These are phyloP conservation scores for Myotis myotis DNA, from an alignment of 2,797 vertebrate species.

Conservation along the genomic window DNA sequence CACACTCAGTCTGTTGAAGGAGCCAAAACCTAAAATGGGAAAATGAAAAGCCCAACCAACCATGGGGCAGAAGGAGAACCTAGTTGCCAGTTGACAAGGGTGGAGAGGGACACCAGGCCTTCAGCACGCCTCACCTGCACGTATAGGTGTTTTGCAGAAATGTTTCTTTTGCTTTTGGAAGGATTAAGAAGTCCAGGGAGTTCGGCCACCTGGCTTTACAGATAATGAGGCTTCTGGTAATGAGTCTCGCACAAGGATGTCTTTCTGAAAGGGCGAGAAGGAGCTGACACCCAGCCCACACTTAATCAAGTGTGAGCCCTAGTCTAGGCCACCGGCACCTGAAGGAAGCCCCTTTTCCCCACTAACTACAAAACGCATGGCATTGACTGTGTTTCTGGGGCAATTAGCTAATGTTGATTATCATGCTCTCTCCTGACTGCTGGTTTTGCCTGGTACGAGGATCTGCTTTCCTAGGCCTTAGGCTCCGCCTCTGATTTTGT, in stretches of 20 bases:
- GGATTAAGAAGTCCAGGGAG: not conserved
- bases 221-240: not conserved
- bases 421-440: not conserved
- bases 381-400: not conserved
- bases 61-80: not conserved
- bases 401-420: not conserved
- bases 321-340: fast-evolving
- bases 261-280: not conserved
- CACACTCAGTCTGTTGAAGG: not conserved
- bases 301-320: too few relatives aligned
- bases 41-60: not conserved
- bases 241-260: not conserved
- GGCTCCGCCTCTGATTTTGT: not conserved
- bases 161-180: not conserved
- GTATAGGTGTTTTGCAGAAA: not conserved
- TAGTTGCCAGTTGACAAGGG: not conserved
- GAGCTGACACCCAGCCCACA: not conserved
- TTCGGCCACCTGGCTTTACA: not conserved
- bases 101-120: not conserved
- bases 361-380: not conserved
- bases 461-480: not conserved
- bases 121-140: fast-evolving
- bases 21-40: conserved; percentile 52
- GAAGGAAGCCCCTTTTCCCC: not conserved
- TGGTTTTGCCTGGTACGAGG: not conserved